Base-by-base conservation (phyloP, 2,888 invertebrate genomes). In the Herminia tarsipennalis region DNA sequence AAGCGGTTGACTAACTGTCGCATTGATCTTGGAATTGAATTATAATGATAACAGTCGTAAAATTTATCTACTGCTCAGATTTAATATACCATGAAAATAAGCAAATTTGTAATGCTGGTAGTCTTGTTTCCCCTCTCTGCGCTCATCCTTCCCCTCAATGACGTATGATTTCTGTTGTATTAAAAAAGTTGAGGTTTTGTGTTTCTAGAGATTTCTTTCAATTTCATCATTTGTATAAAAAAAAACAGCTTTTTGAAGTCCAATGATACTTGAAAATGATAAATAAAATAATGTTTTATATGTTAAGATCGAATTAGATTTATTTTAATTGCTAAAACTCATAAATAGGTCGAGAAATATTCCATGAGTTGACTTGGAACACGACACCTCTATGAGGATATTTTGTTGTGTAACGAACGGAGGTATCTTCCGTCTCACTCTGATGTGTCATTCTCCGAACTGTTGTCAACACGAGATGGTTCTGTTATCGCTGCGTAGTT, bases 401-500 rank as follows among this genome's bases (percentile, higher is more conserved):
- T 73, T 73, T 69, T 68, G 72, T 73, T 73, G 73, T 67, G 12
- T 60, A 65, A 61, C 48, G 49, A 38, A 35, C 56, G 56, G 50
- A 27, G 41, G 48, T 66, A 74, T 79, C 40, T 66, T 74, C 75
- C 55, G 16, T 88, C 88, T 75, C 86, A 59, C 77, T 90, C 81
- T 51, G 48, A 61, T 46, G 27, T 57, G 77, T 80, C 83, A 78
- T 80, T 80, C 74, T 68, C 66, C 53, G 62, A 70, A 70, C 66
- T 70, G 70, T 81, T 83, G 86, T 87, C 86, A 86, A 84, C 76
- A 81, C 70, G 81, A 80, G 78, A 82, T 80, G 80, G 71, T 80
- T 65, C 66, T 70, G 78, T 79, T 86, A 88, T 87, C 89, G 81
- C 82, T 89, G 87, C 89, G 89, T 73, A 89, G 76, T 86, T 74